Conservation (phyloP, 2,113 vertebrate genomes). For the Kryptolebias marmoratus region DNA sequence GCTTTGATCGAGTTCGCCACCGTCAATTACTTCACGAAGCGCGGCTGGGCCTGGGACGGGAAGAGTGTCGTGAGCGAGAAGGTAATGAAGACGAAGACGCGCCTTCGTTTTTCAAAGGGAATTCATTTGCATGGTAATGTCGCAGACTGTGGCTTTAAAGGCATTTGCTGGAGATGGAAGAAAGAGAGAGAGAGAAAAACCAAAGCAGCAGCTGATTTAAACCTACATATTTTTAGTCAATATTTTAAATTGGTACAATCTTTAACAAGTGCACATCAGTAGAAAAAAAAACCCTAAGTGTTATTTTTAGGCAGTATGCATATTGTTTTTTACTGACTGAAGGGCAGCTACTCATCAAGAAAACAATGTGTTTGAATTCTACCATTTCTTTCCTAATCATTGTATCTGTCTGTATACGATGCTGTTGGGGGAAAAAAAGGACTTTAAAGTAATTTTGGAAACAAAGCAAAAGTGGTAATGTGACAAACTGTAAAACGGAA, state of each 20-base stretch:
- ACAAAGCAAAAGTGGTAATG: too few relatives aligned
- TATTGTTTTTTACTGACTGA: not conserved
- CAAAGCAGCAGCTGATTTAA: not conserved
- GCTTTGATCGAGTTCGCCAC: constrained; percentile 98
- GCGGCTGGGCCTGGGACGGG: constrained; percentile 99
- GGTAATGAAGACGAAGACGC: constrained; percentile 82
- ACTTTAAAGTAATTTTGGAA: too few relatives aligned
- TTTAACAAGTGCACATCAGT: not conserved
- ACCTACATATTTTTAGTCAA: not conserved
- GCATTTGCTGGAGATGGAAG: constrained; percentile 2
- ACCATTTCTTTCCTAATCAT: too few relatives aligned
- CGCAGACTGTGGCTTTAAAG: constrained; percentile 4
- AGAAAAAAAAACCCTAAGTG: not conserved
- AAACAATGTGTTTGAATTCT: too few relatives aligned
- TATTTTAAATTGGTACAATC: not conserved
- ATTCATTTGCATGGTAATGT: constrained; percentile 22
- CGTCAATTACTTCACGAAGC: constrained; percentile 99
- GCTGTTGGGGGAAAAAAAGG: too few relatives aligned
- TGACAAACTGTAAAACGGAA: too few relatives aligned
- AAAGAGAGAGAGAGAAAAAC: not conserved
- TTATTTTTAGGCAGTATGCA: not conserved
- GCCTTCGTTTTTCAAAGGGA: constrained; percentile 33
- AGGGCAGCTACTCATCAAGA: not conserved
- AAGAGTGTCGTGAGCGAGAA: constrained; percentile 97
- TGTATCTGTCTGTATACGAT: too few relatives aligned